Evolutionary conservation across 1,140 invertebrate genomes (phyloP).

Genomic region (Coelopa frigida): DNA sequence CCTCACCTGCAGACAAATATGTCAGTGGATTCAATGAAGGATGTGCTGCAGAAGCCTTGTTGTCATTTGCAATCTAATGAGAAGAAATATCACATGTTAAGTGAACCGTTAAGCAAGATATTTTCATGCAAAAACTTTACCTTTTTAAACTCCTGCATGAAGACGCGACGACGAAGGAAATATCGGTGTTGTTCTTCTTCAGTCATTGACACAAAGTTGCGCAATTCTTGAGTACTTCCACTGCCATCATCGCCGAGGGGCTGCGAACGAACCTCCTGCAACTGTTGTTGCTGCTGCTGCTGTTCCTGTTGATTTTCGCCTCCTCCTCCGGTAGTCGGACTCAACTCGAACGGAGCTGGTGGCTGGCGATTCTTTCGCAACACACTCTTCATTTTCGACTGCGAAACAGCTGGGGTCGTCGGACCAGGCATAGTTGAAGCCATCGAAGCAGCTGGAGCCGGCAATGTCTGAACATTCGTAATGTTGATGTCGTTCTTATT

Average conservation of each 20-base stretch:
- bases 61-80: too few relatives aligned
- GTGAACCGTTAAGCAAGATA: too few relatives aligned
- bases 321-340: constrained; percentile 10
- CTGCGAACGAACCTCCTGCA: constrained; percentile 35
- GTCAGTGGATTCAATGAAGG: too few relatives aligned
- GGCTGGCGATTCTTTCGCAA: constrained; percentile 29
- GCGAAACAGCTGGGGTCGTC: neutral
- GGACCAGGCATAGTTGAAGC: too few relatives aligned
- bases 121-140: constrained; percentile 1
- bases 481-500: constrained; percentile 13
- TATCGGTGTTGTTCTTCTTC: constrained; percentile 22
- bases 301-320: constrained; percentile 5
- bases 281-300: constrained; percentile 23
- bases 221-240: too few relatives aligned
- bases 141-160: constrained; percentile 14
- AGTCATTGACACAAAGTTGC: constrained; percentile 15
- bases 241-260: constrained; percentile 39
- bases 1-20: too few relatives aligned
- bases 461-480: too few relatives aligned
- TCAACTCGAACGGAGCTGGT: constrained; percentile 24
- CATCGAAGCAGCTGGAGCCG: too few relatives aligned
- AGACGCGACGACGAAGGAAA: constrained; percentile 22
- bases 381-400: constrained; percentile 1
- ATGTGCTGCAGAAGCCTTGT: too few relatives aligned
- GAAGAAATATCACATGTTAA: too few relatives aligned